phyloP scores from a whole-genome alignment of 2,113 vertebrate species.

The Sardina pilchardus region DNA sequence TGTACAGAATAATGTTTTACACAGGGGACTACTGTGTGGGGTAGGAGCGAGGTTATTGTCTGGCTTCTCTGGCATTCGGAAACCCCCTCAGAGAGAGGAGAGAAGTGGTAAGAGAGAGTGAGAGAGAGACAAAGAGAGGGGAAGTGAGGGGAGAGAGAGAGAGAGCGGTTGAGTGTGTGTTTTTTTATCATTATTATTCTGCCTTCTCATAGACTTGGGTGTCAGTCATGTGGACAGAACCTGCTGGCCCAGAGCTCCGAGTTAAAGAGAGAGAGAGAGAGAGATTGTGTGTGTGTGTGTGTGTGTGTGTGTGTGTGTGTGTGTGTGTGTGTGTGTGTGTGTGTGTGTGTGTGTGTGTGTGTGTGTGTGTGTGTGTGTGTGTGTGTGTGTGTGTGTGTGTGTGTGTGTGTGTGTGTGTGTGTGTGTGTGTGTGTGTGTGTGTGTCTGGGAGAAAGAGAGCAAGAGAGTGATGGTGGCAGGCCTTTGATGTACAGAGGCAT shows the following conservation, averaged over 20 bases:
- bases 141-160: neutral
- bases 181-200: neutral
- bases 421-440: no score
- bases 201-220: neutral
- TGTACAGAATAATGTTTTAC: neutral
- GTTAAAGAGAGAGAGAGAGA: neutral
- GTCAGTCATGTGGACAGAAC: conserved; percentile 8
- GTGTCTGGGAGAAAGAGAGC: no score
- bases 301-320: neutral
- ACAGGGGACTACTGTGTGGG: neutral
- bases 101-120: neutral
- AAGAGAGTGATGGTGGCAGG: conserved; percentile 35
- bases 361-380: no score
- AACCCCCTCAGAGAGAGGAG: neutral
- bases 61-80: neutral
- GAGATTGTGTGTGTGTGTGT: neutral
- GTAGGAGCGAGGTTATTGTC: neutral
- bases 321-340: neutral
- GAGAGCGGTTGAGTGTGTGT: neutral
- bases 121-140: no score
- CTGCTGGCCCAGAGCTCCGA: neutral
- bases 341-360: no score
- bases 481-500: conserved; percentile 50
- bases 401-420: neutral
- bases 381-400: no score